Percentiles rank a stretch among this genome's conserved stretches.
These are phyloP conservation scores for Catagonus wagneri DNA, from an alignment of 2,113 vertebrate genomes.

Conservation along the genomic window DNA sequence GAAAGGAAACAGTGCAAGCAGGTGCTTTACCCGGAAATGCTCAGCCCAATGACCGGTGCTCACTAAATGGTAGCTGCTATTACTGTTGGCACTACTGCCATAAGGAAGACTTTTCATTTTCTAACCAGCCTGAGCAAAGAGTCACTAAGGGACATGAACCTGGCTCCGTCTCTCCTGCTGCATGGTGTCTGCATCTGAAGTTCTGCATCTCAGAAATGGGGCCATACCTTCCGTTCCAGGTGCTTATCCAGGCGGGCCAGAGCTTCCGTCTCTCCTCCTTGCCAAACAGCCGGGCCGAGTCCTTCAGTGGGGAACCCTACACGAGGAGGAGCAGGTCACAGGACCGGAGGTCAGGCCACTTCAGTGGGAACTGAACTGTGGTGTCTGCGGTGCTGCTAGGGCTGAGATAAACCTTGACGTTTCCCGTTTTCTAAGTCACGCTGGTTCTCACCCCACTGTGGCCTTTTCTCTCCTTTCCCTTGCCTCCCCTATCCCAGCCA, in stretches of 20 bases:
- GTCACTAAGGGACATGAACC: not conserved
- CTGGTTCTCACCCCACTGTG: not conserved
- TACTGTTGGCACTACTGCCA: not conserved
- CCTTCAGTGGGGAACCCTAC: slow-evolving; percentile 93
- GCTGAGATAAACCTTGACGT: not conserved
- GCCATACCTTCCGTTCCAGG: slow-evolving; percentile 95
- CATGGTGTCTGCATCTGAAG: not conserved
- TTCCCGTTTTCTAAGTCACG: not conserved
- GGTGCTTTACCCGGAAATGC: not conserved
- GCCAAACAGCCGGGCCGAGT: slow-evolving; percentile 93
- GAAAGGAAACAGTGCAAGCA: not conserved
- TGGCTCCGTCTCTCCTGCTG: not conserved
- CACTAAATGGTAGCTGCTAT: not conserved
- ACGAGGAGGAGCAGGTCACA: slow-evolving; percentile 20
- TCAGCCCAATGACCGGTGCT: not conserved
- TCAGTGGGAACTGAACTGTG: not conserved
- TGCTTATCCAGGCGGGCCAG: slow-evolving; percentile 95
- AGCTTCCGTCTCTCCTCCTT: slow-evolving; percentile 96
- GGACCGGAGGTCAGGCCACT: not conserved
- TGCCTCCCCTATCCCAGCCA: not conserved
- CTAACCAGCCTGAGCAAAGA: not conserved
- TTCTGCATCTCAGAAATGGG: not conserved
- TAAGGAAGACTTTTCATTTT: not conserved
- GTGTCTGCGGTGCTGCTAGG: not conserved
- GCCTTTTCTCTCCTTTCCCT: not conserved